A percentile compares a stretch with the other conserved stretches of the same genome.
Conservation (phyloP, 2,797 vertebrate species). For the Karalla daura region DNA sequence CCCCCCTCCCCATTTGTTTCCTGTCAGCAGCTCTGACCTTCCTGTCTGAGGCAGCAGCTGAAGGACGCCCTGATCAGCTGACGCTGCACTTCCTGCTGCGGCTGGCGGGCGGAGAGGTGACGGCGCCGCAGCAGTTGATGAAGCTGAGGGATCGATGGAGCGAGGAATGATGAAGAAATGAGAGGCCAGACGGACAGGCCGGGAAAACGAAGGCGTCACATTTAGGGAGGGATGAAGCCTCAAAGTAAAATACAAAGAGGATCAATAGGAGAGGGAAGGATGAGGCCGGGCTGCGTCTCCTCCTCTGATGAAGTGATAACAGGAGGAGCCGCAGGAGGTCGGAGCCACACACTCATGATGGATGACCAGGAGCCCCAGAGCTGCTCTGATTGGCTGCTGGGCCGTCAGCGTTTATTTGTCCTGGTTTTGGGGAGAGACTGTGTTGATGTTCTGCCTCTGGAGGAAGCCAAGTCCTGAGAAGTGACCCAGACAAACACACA, state of each 20-base stretch:
- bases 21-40: conserved; percentile 76
- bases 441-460: conserved; percentile 71
- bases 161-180: conserved; percentile 93
- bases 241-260: conserved; percentile 16
- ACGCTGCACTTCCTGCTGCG: conserved; percentile 79
- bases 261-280: neutral
- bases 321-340: no score
- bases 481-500: conserved; percentile 51
- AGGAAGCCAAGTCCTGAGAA: conserved; percentile 74
- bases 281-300: no score
- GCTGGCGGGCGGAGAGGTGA: conserved; percentile 78
- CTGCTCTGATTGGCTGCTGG: conserved; percentile 64
- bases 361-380: conserved; percentile 73
- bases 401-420: conserved; percentile 73
- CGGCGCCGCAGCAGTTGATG: conserved; percentile 83
- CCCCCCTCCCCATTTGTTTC: no score
- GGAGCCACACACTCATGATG: no score
- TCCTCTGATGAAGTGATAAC: conserved; percentile 23
- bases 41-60: conserved; percentile 60
- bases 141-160: conserved; percentile 90
- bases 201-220: conserved; percentile 73
- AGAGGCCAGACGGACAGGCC: conserved; percentile 80
- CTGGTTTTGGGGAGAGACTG: conserved; percentile 69
- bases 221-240: conserved; percentile 41
- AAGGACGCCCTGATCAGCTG: conserved; percentile 81